Base-by-base conservation (phyloP, 2,797 vertebrate species). In the Halcyon smyrnensis region DNA sequence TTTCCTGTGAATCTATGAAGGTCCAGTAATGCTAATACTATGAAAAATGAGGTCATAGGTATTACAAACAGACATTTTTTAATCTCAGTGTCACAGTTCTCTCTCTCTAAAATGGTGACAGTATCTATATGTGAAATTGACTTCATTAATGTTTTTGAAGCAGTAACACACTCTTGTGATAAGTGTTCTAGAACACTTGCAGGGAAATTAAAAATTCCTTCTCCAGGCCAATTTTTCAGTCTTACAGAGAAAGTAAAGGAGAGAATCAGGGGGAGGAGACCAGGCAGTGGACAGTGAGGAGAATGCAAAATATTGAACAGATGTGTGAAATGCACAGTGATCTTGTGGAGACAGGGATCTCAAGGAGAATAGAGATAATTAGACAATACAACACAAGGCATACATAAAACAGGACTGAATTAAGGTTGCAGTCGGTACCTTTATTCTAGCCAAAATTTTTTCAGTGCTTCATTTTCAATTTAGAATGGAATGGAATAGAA, bases 1-100 rank as follows among this genome's bases (percentile, higher is more conserved):
- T 93, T 74, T 87, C 60, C 36, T 87, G 48, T 91, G 87, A 93
- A 89, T 83, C 85, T 85, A 70, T 80, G 56, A 76, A 77, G 46
- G 67, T 46, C 34, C 51, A 83, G 89, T 92, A 92, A 84, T 67
- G 43, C 16, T 84, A 91, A 73, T 82, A 79, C 46, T 74, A 51
- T 53, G 60, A 93, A 85, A 92, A 95, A 93, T 70, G 45, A 70
- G 48, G 84, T 82, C 24, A 54, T 69, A 87, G 56, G 36, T 91
- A 87, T 95, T 92, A 79, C 48, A 91, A 50, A 8, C 4, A 27
- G 75, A 59, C 21, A 53, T 64, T 76, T 90, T 86, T 76, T 56
- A 34, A 37, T 71, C 54, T 89, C 27, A 63, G 10, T 65, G 32
- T 75, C 79, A 65, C 69, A 60, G 21, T 78, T 84, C 3, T 85